phyloP scores from a whole-genome alignment of 2,888 invertebrate genomes.

The Creontiades dilutus region DNA sequence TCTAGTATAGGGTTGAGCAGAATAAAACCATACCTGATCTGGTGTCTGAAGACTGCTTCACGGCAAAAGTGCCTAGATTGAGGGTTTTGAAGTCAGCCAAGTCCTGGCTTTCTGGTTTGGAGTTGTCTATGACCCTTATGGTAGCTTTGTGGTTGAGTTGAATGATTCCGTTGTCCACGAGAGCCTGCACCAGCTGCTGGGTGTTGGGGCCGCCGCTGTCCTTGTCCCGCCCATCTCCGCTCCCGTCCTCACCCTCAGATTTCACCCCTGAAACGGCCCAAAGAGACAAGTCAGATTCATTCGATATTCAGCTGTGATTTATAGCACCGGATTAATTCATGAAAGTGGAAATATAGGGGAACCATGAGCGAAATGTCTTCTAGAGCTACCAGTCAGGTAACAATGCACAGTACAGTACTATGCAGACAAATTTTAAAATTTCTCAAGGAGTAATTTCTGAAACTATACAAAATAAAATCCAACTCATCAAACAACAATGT shows the following conservation, averaged over 20 bases:
- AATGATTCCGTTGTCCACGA: slow-evolving; percentile 76
- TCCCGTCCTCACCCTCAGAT: slow-evolving; percentile 72
- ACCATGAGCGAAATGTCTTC: not conserved
- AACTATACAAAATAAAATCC: no score
- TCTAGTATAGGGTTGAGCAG: no score
- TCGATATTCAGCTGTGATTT: slow-evolving; percentile 14
- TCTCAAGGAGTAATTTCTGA: no score
- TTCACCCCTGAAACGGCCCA: slow-evolving; percentile 71
- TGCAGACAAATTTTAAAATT: no score
- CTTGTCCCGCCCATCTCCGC: slow-evolving; percentile 70
- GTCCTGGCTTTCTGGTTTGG: slow-evolving; percentile 73
- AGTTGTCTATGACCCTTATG: slow-evolving; percentile 74
- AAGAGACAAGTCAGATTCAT: not conserved
- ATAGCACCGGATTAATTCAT: not conserved
- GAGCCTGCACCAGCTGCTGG: slow-evolving; percentile 75
- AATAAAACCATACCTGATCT: slow-evolving; percentile 69
- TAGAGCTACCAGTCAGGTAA: no score
- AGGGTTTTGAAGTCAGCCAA: slow-evolving; percentile 75
- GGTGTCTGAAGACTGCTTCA: slow-evolving; percentile 74
- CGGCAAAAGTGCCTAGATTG: slow-evolving; percentile 75
- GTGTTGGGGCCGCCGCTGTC: slow-evolving; percentile 73
- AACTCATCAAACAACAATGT: no score
- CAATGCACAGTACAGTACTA: no score
- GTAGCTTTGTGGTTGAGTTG: slow-evolving; percentile 75
- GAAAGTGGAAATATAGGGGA: not conserved